phyloP scores from a whole-genome alignment of 2,113 vertebrate species.

The Illadopsis cleaveri region DNA sequence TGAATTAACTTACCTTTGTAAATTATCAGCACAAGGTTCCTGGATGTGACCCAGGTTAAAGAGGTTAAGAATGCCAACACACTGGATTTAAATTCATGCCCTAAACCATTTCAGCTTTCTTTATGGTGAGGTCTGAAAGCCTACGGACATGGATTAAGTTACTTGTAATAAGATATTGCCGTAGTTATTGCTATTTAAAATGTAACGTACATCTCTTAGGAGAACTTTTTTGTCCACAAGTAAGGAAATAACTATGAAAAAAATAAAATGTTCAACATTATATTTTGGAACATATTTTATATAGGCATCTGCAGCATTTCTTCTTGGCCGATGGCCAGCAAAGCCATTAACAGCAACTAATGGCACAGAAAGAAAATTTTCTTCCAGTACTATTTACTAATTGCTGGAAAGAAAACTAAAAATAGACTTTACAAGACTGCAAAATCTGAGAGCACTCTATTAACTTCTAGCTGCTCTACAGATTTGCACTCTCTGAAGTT shows the following conservation, averaged over 20 bases:
- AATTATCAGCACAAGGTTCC: background rate
- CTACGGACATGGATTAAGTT: background rate
- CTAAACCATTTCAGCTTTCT: background rate
- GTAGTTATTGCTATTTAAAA: background rate
- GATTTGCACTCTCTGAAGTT: background rate
- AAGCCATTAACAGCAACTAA: slow-evolving; percentile 42
- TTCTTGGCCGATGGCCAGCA: background rate
- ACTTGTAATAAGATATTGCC: background rate
- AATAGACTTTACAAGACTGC: background rate
- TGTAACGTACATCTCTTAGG: background rate
- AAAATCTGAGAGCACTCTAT: background rate
- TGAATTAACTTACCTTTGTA: background rate
- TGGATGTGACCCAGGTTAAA: background rate
- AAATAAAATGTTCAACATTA: background rate
- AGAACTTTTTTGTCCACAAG: background rate
- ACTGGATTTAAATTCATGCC: background rate
- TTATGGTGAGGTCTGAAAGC: background rate
- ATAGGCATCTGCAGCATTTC: background rate
- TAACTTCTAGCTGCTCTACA: background rate
- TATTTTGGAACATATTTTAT: background rate
- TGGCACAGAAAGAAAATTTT: slow-evolving; percentile 3
- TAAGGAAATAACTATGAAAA: background rate
- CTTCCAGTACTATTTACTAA: slow-evolving; percentile 15
- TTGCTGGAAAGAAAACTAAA: slow-evolving; percentile 55
- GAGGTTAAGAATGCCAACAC: background rate